These are phyloP conservation scores for Pantherophis guttatus DNA, from an alignment of 2,113 vertebrate genomes.

Conservation along the genomic window DNA sequence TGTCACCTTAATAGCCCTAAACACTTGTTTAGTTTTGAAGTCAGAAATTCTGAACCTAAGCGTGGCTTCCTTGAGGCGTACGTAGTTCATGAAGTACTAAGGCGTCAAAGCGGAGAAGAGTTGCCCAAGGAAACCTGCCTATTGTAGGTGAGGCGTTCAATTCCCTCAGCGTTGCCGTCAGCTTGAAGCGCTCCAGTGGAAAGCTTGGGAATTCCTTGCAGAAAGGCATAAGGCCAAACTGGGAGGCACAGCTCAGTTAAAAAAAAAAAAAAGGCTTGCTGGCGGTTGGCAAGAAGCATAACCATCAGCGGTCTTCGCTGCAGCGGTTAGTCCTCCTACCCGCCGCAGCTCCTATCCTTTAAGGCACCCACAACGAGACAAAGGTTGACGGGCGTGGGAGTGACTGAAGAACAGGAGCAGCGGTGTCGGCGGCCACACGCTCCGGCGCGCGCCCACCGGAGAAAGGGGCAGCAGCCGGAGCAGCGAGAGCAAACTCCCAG, in stretches of 20 bases:
- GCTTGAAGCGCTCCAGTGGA: fast-evolving
- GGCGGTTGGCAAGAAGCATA: conserved; percentile 16
- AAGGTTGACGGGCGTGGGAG: background rate
- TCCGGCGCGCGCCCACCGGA: conserved; percentile 31
- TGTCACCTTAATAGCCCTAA: background rate
- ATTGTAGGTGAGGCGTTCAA: background rate
- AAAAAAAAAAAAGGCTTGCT: background rate
- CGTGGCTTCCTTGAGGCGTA: background rate
- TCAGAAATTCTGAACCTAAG: background rate
- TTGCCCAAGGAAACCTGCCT: too few relatives aligned
- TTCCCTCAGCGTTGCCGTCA: conserved; percentile 18
- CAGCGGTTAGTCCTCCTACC: conserved; percentile 33
- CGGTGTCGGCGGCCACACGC: background rate
- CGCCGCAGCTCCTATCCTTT: background rate
- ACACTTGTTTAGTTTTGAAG: background rate
- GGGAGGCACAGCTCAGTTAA: background rate
- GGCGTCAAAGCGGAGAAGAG: background rate
- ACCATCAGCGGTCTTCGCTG: conserved; percentile 45
- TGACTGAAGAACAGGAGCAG: background rate
- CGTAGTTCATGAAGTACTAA: background rate
- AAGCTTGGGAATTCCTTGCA: fast-evolving
- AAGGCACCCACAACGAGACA: background rate
- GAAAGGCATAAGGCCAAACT: background rate
- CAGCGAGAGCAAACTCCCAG: conserved; percentile 1
- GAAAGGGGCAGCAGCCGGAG: conserved; percentile 4